Evolutionary conservation across 2,888 invertebrate species (phyloP).

Genomic region (Halocaridina rubra): DNA sequence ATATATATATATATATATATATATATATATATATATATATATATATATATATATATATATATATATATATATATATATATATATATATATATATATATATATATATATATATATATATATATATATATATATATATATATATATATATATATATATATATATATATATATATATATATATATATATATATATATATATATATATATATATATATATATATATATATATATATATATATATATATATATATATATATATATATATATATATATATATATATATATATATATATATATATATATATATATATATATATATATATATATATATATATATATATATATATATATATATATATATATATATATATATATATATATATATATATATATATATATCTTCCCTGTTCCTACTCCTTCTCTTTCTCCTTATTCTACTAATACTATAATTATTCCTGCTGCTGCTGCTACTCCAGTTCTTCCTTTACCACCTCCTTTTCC

Average conservation of each 20-base stretch:
- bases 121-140: too few relatives aligned
- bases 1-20: too few relatives aligned
- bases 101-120: too few relatives aligned
- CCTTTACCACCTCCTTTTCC: neutral
- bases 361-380: neutral
- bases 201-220: too few relatives aligned
- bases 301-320: neutral
- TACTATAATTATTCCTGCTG: neutral
- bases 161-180: too few relatives aligned
- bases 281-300: neutral
- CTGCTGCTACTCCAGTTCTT: neutral
- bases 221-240: too few relatives aligned
- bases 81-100: too few relatives aligned
- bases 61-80: too few relatives aligned
- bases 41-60: too few relatives aligned
- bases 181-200: too few relatives aligned
- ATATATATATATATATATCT: neutral
- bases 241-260: neutral
- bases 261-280: neutral
- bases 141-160: too few relatives aligned
- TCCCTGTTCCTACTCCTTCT: neutral
- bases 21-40: too few relatives aligned
- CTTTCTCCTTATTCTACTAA: neutral
- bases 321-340: neutral
- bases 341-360: slow-evolving; percentile 3